Base-by-base conservation (phyloP, 2,113 vertebrate genomes). In the Columba livia region DNA sequence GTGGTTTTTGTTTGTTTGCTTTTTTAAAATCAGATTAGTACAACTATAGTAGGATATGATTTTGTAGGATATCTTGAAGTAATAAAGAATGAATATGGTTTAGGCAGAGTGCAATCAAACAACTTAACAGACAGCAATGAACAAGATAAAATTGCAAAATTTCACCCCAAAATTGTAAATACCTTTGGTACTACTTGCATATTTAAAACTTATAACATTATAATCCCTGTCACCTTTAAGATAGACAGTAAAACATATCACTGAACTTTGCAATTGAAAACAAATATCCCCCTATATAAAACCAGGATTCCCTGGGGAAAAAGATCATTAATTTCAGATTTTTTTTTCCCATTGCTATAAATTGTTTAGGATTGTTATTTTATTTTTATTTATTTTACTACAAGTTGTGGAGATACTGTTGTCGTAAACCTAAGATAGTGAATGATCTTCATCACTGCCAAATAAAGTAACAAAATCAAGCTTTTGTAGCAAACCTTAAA, bases 261-360 rank as follows among this genome's bases (percentile, higher is more conserved):
- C 13, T 73, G 47, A 93, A 93, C 77, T 94, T 77, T 61, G 42
- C 19, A 44, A n/a, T 72, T 80, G 16, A 70, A 54, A 74, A 84
- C 6, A 50, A 17, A 48, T 47, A 61, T 10, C 0, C 2, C 11
- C 11, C 15, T 12, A 4, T 23, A 54, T 19, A 83, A 79, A 67
- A 79, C 29, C 25, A 89, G 42, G 85, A 78, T 75, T 87, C 10
- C 42, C 25, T 38, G 7, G 5, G 11, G 17, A 32, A 88, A 66
- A 78, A 69, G 12, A 93, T 84, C 11, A 25, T 12, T 75, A 82
- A 18, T 84, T 80, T 90, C 51, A 94, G 48, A 92, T 26, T 58
- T 47, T 84, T 85, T 94, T 92, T 90, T 78, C 51, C 32, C 6
- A 38, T 26, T 78, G 15, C 3, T 75, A 89, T 70, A 73, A 80